phyloP scores from a whole-genome alignment of 2,113 vertebrate genomes.

The Barnardius zonarius region DNA sequence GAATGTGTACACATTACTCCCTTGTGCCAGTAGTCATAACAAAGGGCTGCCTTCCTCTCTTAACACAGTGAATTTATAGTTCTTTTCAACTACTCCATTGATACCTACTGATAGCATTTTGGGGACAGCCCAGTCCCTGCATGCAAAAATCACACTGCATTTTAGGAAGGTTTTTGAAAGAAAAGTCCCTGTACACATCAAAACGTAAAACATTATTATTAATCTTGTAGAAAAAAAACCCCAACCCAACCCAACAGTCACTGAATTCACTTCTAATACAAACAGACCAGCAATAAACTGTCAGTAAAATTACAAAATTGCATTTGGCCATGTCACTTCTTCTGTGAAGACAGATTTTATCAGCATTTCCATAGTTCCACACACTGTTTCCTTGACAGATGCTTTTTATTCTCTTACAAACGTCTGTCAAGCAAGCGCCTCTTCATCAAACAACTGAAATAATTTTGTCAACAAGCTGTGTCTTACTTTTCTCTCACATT shows the following conservation, averaged over 20 bases:
- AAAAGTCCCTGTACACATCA: neutral
- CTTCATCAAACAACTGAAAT: neutral
- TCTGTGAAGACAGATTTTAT: neutral
- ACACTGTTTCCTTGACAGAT: neutral
- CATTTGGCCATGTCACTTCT: neutral
- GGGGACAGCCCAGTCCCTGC: neutral
- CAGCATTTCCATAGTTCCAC: neutral
- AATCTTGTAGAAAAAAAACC: neutral
- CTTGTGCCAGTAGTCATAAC: neutral
- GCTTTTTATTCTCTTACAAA: neutral
- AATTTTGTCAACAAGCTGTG: neutral
- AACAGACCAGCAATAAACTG: neutral
- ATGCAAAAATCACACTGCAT: neutral
- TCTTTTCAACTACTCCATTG: neutral
- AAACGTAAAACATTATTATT: neutral
- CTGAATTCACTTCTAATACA: neutral
- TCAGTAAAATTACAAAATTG: neutral
- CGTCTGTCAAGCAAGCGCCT: neutral
- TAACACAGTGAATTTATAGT: neutral
- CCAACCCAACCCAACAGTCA: too few relatives aligned
- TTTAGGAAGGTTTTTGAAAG: neutral
- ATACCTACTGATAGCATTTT: neutral
- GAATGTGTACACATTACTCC: neutral
- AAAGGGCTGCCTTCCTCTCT: neutral
- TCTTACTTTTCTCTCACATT: neutral